Percentiles rank a stretch among this genome's conserved stretches.
Evolutionary conservation across 2,888 invertebrate genomes (phyloP).

Genomic region (Agrochola circellaris): DNA sequence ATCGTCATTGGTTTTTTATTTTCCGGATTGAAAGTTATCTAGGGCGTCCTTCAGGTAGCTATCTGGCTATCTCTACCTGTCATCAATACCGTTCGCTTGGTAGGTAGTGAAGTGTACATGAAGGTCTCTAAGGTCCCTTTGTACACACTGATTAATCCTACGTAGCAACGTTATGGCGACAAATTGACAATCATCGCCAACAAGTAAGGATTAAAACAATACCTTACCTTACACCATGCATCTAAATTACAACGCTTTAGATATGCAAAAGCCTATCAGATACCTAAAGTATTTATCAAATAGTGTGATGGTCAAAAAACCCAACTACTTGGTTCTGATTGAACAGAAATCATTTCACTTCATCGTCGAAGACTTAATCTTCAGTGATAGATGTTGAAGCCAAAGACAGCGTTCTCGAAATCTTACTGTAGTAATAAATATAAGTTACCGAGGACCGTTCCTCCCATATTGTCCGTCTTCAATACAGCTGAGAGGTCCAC

Average conservation of each 20-base stretch:
- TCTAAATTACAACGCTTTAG: neutral
- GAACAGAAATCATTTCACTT: neutral
- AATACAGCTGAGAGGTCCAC: slow-evolving; percentile 25
- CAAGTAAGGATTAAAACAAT: slow-evolving; percentile 28
- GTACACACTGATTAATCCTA: slow-evolving; percentile 49
- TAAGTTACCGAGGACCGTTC: neutral
- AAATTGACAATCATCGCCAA: slow-evolving; percentile 51
- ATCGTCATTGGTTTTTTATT: neutral
- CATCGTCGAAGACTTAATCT: slow-evolving; percentile 1
- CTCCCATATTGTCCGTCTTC: slow-evolving; percentile 18
- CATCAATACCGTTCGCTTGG: slow-evolving; percentile 18
- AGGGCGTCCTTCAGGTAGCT: slow-evolving; percentile 4
- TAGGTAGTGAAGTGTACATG: slow-evolving; percentile 22
- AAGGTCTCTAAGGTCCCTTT: slow-evolving; percentile 38
- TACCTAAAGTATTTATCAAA: neutral
- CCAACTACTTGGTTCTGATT: neutral
- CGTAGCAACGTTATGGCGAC: slow-evolving; percentile 20
- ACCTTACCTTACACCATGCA: neutral
- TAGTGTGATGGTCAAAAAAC: neutral
- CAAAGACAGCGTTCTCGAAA: slow-evolving; percentile 4
- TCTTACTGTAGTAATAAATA: slow-evolving; percentile 32
- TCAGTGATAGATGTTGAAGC: neutral
- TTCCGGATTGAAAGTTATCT: neutral
- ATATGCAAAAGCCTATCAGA: neutral
- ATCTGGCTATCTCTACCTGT: slow-evolving; percentile 3